Base-by-base conservation (phyloP, 2,888 invertebrate genomes). In the Microplitis deprimator region DNA sequence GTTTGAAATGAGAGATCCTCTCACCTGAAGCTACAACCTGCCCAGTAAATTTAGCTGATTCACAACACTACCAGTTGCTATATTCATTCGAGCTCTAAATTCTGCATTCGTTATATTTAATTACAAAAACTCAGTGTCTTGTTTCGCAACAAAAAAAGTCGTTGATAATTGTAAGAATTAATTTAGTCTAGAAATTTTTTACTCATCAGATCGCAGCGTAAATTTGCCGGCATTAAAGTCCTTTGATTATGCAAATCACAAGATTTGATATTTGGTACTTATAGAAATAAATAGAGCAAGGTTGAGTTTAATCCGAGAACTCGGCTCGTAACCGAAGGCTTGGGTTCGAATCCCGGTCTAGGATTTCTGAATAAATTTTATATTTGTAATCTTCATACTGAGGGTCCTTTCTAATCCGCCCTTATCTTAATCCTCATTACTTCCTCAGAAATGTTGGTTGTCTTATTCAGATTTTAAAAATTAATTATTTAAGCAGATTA, bases 1-100 rank as follows among this genome's bases (percentile, higher is more conserved):
- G 29, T 71, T 71, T 40, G 71, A 59, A n/a, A 62, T 60, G 13
- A 8, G 38, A 61, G 59, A 70, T 60, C 38, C 38, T 70, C 17
- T 20, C 20, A 50, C 50, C 50, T 50, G 13, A 29, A 65, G 65
- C 38, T 65, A 13, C 1, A 65, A 65, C 20, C 65, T 65, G 29
- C 29, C 6, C 29, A 65, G 65, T 29, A n/a, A 65, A 65, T 38
- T 29, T 38, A 29, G 29, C 65, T 65, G 50, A 50, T 50, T 50
- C 2, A 50, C 50, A 50, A 50, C 13, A 50, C 50, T 29, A 50
- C 50, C 13, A 50, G 50, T 13, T 13, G 50, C 50, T 50, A 13
- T 50, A 13, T 50, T 29, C 4, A 29, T 4, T 29, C 29, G 29
- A 29, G 13, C 50, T 13, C 50, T 8, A 5, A 1, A 50, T 29